phyloP scores from a whole-genome alignment of 2,888 invertebrate genomes.

The Adelphocoris suturalis region DNA sequence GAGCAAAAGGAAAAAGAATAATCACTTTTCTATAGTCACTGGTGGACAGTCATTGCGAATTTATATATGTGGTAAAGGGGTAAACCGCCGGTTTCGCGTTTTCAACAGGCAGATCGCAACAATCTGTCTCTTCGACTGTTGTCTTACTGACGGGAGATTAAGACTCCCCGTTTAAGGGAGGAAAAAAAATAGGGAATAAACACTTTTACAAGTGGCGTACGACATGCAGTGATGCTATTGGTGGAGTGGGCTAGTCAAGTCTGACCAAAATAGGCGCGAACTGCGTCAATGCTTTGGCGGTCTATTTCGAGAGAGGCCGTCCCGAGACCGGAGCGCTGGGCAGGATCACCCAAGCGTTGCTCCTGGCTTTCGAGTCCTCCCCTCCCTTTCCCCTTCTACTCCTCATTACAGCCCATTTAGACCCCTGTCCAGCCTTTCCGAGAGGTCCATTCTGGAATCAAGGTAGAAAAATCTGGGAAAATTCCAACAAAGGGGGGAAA shows the following conservation, averaged over 20 bases:
- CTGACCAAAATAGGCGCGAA: conserved; percentile 77
- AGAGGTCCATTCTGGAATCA: not conserved
- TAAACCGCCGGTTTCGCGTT: not conserved
- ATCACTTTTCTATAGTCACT: conserved; percentile 46
- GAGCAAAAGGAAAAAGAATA: conserved; percentile 60
- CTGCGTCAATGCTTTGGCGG: conserved; percentile 73
- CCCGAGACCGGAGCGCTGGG: conserved; percentile 28
- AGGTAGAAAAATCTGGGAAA: not conserved
- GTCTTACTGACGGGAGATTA: not conserved
- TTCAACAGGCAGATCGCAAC: not conserved
- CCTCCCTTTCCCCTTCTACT: conserved; percentile 5
- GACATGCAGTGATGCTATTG: conserved; percentile 67
- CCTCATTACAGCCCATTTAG: not conserved
- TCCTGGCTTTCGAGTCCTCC: conserved; percentile 39
- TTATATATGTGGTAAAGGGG: not conserved
- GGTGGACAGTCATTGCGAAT: not conserved
- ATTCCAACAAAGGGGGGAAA: not conserved
- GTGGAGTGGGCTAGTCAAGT: conserved; percentile 69
- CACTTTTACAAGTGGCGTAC: conserved; percentile 58
- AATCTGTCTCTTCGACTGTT: not conserved
- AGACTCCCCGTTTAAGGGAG: conserved; percentile 48
- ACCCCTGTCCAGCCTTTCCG: conserved; percentile 7
- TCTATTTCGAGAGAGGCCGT: conserved; percentile 67
- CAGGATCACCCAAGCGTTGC: conserved; percentile 61
- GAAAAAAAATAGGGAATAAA: conserved; percentile 42